Conservation (phyloP, 2,888 invertebrate genomes). For the Lepidocyrtoides sp. region DNA sequence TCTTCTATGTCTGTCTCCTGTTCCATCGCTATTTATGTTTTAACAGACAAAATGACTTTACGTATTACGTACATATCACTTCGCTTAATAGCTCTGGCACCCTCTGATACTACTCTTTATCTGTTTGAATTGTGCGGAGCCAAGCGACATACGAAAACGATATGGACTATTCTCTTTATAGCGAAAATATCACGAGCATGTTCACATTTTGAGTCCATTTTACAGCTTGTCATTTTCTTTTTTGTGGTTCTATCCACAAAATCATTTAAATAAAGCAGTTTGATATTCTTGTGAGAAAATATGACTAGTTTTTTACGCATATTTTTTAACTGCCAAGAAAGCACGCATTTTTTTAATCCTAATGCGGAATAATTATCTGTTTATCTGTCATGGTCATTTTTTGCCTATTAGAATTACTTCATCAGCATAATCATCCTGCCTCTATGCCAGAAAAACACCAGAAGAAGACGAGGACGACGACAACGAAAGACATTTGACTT, state of each 20-base stretch:
- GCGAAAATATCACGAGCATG: conserved; percentile 18
- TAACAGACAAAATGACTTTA: conserved; percentile 19
- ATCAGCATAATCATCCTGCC: neutral
- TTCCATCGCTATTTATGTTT: conserved; percentile 5
- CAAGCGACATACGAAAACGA: neutral
- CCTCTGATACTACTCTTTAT: neutral
- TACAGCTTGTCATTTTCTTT: conserved; percentile 21
- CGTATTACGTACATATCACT: conserved; percentile 32
- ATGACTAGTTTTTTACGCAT: conserved; percentile 37
- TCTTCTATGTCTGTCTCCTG: conserved; percentile 1
- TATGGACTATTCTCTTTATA: neutral
- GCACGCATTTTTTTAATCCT: too few relatives aligned
- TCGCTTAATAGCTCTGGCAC: conserved; percentile 67
- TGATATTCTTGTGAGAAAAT: conserved; percentile 2
- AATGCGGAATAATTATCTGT: conserved; percentile 29
- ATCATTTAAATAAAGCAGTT: conserved; percentile 31
- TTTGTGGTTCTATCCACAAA: conserved; percentile 14
- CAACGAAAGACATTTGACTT: neutral
- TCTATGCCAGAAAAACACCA: neutral
- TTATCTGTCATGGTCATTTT: conserved; percentile 38
- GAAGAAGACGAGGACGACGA: conserved; percentile 22
- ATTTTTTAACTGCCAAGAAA: conserved; percentile 12
- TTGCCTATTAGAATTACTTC: conserved; percentile 39
- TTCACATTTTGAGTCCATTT: conserved; percentile 43
- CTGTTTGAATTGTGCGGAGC: neutral